Base-by-base conservation (phyloP, 2,113 vertebrate species). In the Anoura caudifer region DNA sequence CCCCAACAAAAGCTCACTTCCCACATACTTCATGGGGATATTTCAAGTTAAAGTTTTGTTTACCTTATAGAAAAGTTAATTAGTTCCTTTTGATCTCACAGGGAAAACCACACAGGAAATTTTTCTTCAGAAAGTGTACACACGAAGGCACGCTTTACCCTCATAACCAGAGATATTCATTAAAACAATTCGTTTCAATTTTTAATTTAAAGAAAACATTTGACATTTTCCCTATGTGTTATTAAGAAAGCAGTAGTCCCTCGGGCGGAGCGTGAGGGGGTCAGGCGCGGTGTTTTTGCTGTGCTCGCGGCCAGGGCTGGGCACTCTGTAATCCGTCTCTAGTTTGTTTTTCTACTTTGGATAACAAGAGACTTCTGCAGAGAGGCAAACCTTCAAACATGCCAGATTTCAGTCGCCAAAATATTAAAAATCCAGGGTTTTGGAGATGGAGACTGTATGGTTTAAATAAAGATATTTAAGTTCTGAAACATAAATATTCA, bases 21-120 rank as follows among this genome's bases (percentile, higher is more conserved):
- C 91, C 11, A 4, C 98, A 98, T 97, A 97, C 94, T 98, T 98
- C 59, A 2, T 0, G 47, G 95, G 96, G 97, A 92, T 98, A 98
- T 98, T 98, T 98, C 98, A 95, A 96, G 98, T 96, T 98, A 97
- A 96, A 96, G 7, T 6, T 97, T 98, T 98, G 98, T 98, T 98
- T 98, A 98, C 97, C 98, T 98, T 98, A 91, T 90, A 98, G 98
- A 97, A 98, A 99, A 98, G 98, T 98, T 98, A 98, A 99, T 98
- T 98, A 98, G 97, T 97, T 98, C 96, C 98, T 98, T 98, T 98
- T 99, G 98, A 98, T 98, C 98, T 98, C 95, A 65, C 94, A 97
- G 97, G 96, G 97, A 97, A 98, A 99, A 98, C 98, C 98, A 94
- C 98, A 98, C 98, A 98, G 98, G 97, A 98, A 98, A 98, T 98